phyloP scores from a whole-genome alignment of 37 sponge, comb jelly and placozoan genomes.

The Cladorhizidae sp. region DNA sequence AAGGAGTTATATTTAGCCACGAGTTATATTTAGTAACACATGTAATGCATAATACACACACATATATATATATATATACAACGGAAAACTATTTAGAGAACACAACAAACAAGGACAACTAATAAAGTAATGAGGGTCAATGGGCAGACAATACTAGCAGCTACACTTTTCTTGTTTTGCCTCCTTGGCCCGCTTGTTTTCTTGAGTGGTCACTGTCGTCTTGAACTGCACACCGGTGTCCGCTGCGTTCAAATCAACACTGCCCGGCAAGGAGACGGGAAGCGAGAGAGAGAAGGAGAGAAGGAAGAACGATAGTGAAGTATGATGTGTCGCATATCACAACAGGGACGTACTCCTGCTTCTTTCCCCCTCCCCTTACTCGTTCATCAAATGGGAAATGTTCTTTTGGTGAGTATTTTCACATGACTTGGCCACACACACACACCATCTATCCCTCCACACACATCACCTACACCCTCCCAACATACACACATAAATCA shows the following conservation, averaged over 20 bases:
- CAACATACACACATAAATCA: no score
- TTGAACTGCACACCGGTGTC: slow-evolving; percentile 95
- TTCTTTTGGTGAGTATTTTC: no score
- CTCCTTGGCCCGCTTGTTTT: slow-evolving; percentile 30
- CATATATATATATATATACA: neutral
- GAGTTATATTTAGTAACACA: no score
- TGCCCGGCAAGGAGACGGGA: slow-evolving; percentile 8
- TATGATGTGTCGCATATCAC: no score
- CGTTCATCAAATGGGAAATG: no score
- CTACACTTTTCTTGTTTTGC: slow-evolving; percentile 28
- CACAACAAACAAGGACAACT: neutral
- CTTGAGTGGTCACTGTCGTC: slow-evolving; percentile 49
- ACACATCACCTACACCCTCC: no score
- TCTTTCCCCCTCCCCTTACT: no score
- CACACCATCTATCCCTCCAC: no score
- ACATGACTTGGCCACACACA: no score
- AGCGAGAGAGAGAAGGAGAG: neutral
- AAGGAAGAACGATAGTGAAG: neutral
- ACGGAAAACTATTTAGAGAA: slow-evolving; percentile 2
- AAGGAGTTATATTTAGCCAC: no score
- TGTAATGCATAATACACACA: neutral
- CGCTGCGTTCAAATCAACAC: slow-evolving; percentile 95
- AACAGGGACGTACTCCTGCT: no score
- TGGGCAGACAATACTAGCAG: slow-evolving; percentile 10
- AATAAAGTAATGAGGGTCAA: slow-evolving; percentile 14